phyloP scores from a whole-genome alignment of 2,797 vertebrate genomes.

The Nasua narica region DNA sequence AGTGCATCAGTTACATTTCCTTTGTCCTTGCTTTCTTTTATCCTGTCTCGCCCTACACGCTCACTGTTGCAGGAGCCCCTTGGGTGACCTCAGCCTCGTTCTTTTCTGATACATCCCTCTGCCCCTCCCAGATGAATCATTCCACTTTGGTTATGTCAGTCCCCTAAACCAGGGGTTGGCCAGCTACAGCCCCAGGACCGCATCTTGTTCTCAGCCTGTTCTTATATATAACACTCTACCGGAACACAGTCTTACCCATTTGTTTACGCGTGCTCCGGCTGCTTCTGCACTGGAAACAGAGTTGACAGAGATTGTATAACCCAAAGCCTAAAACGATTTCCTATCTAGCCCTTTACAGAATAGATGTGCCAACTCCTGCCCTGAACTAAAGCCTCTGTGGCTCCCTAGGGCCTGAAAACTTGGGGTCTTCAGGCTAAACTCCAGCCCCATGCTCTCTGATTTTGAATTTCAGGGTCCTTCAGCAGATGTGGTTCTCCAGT shows the following conservation, averaged over 20 bases:
- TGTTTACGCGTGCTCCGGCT: neutral
- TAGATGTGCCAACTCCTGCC: neutral
- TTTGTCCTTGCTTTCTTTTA: neutral
- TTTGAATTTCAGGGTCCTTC: neutral
- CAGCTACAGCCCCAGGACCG: neutral
- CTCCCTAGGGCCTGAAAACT: neutral
- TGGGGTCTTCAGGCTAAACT: neutral
- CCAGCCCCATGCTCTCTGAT: neutral
- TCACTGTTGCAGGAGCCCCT: neutral
- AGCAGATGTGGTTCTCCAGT: neutral
- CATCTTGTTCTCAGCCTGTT: neutral
- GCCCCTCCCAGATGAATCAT: neutral
- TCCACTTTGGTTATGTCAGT: neutral
- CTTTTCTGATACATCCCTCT: neutral
- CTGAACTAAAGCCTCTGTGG: neutral
- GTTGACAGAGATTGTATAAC: neutral
- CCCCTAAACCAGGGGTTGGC: neutral
- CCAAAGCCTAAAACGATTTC: neutral
- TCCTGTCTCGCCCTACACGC: rapidly evolving
- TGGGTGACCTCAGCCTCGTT: neutral
- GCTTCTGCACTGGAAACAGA: neutral
- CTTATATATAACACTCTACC: neutral
- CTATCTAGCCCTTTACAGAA: neutral
- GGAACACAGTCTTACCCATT: neutral
- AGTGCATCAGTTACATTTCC: neutral